Base-by-base conservation (phyloP, 2,797 vertebrate genomes). In the Setipinna tenuifilis region DNA sequence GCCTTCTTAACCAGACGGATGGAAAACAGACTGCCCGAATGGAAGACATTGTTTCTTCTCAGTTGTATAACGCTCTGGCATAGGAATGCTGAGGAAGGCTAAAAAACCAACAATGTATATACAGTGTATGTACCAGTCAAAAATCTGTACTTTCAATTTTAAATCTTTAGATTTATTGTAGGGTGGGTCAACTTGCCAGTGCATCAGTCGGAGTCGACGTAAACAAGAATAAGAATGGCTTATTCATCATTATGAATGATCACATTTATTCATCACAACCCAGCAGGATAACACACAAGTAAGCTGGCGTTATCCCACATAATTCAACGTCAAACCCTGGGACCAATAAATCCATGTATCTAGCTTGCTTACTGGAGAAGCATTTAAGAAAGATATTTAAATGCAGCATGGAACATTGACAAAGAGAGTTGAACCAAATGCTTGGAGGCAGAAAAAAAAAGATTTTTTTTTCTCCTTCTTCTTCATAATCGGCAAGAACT, bases 401-500 rank as follows among this genome's bases (percentile, higher is more conserved):
- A 86, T 80, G 14, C 54, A 54, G 44, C 84, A 80, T 48, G 58
- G 80, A 85, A 81, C 59, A 75, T 25, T 31, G 46, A 81, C 83
- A 82, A 31, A n/a, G 14, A 9, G 3, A 50, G 75, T 50, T 71
- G 81, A 85, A 84, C 85, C 78, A 85, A 84, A 85, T 61, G 21
- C 62, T 17, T 14, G 23, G 59, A 85, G 84, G 50, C 57, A 82
- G 28, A 59, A 23, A 25, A 9, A 7, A 44, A 41, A 41, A 41
- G n/a, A n/a, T n/a, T n/a, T n/a, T n/a, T n/a, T n/a, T 68, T 35
- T 86, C 82, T 58, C 50, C 65, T 81, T 83, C 25, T 46, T 28
- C 62, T 86, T 71, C 17, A 71, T 71, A 68, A 68, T 68, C 58
- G 17, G 19, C 16, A 83, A 84, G 82, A 89, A 86, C 44, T 68